Percentiles rank a stretch among this genome's conserved stretches.
These are phyloP conservation scores for Chloroceryle amazona DNA, from an alignment of 2,797 vertebrate genomes.

Conservation along the genomic window DNA sequence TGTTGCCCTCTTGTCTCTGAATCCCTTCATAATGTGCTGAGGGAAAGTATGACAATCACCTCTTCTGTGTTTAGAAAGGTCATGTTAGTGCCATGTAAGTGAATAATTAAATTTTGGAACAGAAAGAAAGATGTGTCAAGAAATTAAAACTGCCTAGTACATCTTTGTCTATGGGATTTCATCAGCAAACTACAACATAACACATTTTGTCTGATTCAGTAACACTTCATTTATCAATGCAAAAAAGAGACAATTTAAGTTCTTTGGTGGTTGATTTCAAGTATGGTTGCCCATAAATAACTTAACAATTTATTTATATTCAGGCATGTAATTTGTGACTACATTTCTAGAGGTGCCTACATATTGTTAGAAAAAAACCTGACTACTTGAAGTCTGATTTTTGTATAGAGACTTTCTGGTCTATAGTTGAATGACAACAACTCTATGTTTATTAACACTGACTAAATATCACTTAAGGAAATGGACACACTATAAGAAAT, in stretches of 20 bases:
- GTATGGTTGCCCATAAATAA: not conserved
- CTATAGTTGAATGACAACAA: not conserved
- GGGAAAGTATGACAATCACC: conserved; percentile 45
- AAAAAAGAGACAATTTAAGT: not conserved
- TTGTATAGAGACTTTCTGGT: not conserved
- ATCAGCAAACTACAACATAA: not conserved
- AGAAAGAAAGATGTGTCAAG: not conserved
- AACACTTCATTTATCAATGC: not conserved
- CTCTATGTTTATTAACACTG: not conserved
- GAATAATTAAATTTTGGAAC: conserved; percentile 23
- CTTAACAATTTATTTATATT: not conserved
- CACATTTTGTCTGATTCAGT: not conserved
- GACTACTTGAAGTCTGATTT: not conserved
- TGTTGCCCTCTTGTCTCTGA: conserved; percentile 61
- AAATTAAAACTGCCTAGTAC: not conserved
- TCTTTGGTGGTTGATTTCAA: not conserved
- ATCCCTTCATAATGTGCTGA: not conserved
- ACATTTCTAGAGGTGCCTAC: not conserved
- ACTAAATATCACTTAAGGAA: not conserved
- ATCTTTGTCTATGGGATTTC: not conserved
- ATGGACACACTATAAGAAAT: not conserved
- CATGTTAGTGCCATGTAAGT: conserved; percentile 27
- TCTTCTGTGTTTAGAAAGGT: conserved; percentile 77
- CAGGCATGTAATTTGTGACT: not conserved
- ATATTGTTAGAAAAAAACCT: not conserved